Evolutionary conservation across 2,888 invertebrate species (phyloP).

Genomic region (Andrena camellia): DNA sequence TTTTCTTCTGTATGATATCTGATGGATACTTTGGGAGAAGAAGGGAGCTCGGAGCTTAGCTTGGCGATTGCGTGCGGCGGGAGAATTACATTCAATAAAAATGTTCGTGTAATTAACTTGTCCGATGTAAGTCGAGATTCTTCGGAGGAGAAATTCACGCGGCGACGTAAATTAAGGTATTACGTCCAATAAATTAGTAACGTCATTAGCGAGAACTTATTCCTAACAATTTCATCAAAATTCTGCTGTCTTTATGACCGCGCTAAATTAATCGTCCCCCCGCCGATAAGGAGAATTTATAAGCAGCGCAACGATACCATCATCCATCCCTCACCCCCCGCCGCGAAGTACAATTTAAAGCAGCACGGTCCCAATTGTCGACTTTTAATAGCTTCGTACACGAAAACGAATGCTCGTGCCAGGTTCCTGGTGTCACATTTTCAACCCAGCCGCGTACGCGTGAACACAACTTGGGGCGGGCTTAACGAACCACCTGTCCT

Average conservation of each 20-base stretch:
- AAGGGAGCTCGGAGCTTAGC: too few relatives aligned
- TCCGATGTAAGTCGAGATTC: neutral
- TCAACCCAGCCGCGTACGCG: slow-evolving; percentile 44
- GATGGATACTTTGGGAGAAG: too few relatives aligned
- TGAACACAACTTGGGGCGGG: slow-evolving; percentile 43
- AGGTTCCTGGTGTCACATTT: slow-evolving; percentile 66
- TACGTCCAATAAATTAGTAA: neutral
- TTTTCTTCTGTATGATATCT: too few relatives aligned
- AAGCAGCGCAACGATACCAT: slow-evolving; percentile 23
- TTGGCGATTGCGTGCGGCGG: too few relatives aligned
- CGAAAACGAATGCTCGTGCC: slow-evolving; percentile 64
- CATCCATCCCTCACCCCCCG: neutral
- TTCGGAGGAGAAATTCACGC: neutral
- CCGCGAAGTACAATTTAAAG: slow-evolving; percentile 30
- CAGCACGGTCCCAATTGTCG: slow-evolving; percentile 55
- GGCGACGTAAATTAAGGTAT: neutral
- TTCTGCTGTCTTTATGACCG: slow-evolving; percentile 1
- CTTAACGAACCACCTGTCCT: slow-evolving; percentile 56
- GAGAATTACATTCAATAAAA: too few relatives aligned
- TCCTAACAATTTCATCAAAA: neutral
- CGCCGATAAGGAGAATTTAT: slow-evolving; percentile 30
- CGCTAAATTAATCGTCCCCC: slow-evolving; percentile 11
- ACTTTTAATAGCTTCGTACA: slow-evolving; percentile 71
- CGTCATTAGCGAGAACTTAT: neutral
- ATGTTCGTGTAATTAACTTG: too few relatives aligned